A percentile compares a stretch with the other conserved stretches of the same genome.
These are phyloP conservation scores for Microctonus brassicae DNA, from an alignment of 2,888 invertebrate species.

Conservation along the genomic window DNA sequence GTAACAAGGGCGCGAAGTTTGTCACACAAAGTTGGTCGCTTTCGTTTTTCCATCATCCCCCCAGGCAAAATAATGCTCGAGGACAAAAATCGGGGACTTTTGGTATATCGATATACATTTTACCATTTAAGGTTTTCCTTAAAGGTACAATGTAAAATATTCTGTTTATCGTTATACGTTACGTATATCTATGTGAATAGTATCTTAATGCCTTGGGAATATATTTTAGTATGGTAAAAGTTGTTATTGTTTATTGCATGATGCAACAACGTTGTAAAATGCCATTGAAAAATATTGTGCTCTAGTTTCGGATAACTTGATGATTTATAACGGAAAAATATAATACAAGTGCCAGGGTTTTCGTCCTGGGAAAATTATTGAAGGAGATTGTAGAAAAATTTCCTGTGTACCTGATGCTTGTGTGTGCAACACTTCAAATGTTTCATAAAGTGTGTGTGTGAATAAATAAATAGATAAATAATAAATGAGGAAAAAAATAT, in stretches of 20 bases:
- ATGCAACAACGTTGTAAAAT: conserved; percentile 47
- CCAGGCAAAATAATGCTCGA: background rate
- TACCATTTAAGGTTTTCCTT: conserved; percentile 8
- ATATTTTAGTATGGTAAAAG: background rate
- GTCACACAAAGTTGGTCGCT: conserved; percentile 13
- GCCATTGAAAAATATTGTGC: conserved; percentile 51
- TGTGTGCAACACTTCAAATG: too few species aligned
- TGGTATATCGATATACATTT: conserved; percentile 6
- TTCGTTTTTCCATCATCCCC: background rate
- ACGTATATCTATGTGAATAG: background rate
- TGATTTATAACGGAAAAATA: conserved; percentile 52
- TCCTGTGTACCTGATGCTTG: too few species aligned
- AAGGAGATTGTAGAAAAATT: too few species aligned
- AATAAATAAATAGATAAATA: too few species aligned
- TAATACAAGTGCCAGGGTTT: too few species aligned
- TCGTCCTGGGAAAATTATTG: too few species aligned
- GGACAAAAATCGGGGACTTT: conserved; percentile 10
- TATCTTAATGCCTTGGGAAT: background rate
- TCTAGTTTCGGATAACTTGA: conserved; percentile 58
- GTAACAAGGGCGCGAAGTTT: conserved; percentile 39
- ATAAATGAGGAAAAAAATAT: too few species aligned
- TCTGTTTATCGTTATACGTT: background rate
- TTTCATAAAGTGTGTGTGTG: too few species aligned
- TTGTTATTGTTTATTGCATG: conserved; percentile 33
- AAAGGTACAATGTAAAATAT: conserved; percentile 6